Base-by-base conservation (phyloP, 2,888 invertebrate genomes). In the Acanthosepion esculentum region DNA sequence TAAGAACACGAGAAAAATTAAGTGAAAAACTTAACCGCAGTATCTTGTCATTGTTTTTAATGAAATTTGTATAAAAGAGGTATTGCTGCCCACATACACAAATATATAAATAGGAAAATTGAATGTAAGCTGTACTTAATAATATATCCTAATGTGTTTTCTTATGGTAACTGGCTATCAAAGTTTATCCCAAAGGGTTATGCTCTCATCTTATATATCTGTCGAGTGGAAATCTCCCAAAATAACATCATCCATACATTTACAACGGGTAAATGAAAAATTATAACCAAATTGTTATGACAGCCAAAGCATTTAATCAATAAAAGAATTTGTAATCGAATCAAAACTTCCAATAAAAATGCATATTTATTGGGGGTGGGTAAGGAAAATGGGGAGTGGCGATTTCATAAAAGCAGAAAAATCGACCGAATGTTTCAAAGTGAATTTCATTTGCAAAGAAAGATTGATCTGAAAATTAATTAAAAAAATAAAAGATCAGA, bases 221-320 rank as follows among this genome's bases (percentile, higher is more conserved):
- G 29, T 78, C 78, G 29, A 78, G 78, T 29, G 29, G 78, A 78
- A 78, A 78, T 6, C 78, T 78, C 78, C 78, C 78, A 29, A 78
- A 78, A 78, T 78, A 78, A 78, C 78, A 78, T 78, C n/a, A 29
- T 78, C 78, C 78, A 78, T 78, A 10, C 78, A 78, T 78, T 78
- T 41, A 78, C 78, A 78, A 78, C n/a, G 78, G 78, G 29, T 8
- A 78, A 29, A 29, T 78, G 78, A 78, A 78, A 78, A 78, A 78
- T 78, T 78, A 78, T 78, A 78, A 78, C 78, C 78, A n/a, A 78
- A 78, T 78, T 78, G 29, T 29, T 78, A 78, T 78, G 78, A 78
- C 78, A 78, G 78, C 78, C n/a, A 78, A 78, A 78, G 78, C 78
- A 78, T 29, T 10, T 29, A 78, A 78, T 78, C 78, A n/a, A 78